Evolutionary conservation across 2,797 vertebrate species (phyloP).

Genomic region (Girardinus metallicus): DNA sequence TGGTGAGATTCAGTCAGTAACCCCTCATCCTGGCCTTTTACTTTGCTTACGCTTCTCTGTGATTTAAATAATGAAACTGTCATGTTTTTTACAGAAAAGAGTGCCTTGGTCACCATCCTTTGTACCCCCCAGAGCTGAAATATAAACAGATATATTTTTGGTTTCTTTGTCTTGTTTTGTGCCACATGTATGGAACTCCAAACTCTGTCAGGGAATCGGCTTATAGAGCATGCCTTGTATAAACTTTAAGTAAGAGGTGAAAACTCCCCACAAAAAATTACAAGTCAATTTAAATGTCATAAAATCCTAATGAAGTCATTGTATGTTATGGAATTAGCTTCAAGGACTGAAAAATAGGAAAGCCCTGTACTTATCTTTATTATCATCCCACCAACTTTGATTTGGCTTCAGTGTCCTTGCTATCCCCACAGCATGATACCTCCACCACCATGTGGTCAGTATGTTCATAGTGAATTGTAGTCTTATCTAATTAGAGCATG

Average conservation of each 20-base stretch:
- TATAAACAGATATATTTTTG: conserved; percentile 23
- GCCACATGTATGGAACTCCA: conserved; percentile 70
- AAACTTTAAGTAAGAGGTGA: conserved; percentile 54
- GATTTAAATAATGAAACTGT: conserved; percentile 74
- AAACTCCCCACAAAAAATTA: not conserved
- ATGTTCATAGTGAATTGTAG: not conserved
- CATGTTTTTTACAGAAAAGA: conserved; percentile 52
- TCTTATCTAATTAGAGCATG: not conserved
- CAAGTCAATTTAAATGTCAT: not conserved
- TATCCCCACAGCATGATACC: not conserved
- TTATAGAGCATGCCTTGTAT: conserved; percentile 17
- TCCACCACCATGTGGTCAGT: not conserved
- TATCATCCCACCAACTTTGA: not conserved
- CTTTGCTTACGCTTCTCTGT: conserved; percentile 39
- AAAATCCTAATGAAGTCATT: conserved; percentile 41
- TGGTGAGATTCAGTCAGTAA: conserved; percentile 38
- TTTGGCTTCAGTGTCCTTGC: not conserved
- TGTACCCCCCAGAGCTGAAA: conserved; percentile 46
- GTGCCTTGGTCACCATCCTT: conserved; percentile 54
- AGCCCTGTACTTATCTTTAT: not conserved
- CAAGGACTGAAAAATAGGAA: not conserved
- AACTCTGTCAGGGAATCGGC: conserved; percentile 38
- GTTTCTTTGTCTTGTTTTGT: conserved; percentile 13
- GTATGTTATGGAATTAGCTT: not conserved
- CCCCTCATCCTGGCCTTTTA: conserved; percentile 41